Evolutionary conservation across 2,888 invertebrate genomes (phyloP).

Genomic region (Drosophila differens): DNA sequence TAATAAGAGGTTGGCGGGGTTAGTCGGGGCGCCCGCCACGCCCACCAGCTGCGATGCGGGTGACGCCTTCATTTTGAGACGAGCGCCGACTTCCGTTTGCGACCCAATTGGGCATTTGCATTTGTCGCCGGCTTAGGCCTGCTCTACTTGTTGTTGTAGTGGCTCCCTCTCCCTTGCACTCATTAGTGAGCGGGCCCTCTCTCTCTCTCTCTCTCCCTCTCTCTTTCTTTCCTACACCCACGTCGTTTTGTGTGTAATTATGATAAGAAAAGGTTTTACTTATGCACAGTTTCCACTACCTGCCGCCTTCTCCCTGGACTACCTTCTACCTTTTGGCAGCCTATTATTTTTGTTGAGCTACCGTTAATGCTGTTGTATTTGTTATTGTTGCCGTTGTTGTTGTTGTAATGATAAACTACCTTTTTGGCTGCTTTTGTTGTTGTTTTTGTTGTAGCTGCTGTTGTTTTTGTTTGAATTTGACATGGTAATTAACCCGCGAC

Average conservation of each 20-base stretch:
- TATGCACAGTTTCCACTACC: slow-evolving; percentile 41
- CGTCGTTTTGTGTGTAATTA: slow-evolving; percentile 80
- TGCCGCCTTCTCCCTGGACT: slow-evolving; percentile 3
- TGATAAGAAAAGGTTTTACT: slow-evolving; percentile 82
- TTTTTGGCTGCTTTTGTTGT: slow-evolving; percentile 32
- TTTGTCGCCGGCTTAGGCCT: slow-evolving; percentile 51
- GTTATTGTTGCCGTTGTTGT: slow-evolving; percentile 50
- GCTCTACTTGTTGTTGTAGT: not conserved
- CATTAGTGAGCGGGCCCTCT: not conserved
- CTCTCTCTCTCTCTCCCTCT: not conserved
- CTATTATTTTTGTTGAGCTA: slow-evolving; percentile 73
- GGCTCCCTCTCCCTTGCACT: not conserved
- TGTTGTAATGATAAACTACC: slow-evolving; percentile 78
- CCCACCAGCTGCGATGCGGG: slow-evolving; percentile 75
- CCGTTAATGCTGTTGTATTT: slow-evolving; percentile 47
- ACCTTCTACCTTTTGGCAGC: slow-evolving; percentile 71
- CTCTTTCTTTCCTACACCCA: not conserved
- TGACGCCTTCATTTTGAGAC: slow-evolving; percentile 41
- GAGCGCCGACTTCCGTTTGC: slow-evolving; percentile 61
- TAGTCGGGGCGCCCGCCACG: slow-evolving; percentile 46
- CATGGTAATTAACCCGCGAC: slow-evolving; percentile 81
- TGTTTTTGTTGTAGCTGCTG: slow-evolving; percentile 38
- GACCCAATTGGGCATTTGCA: slow-evolving; percentile 70
- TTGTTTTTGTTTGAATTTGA: slow-evolving; percentile 81
- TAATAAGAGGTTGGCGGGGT: not conserved